These are phyloP conservation scores for Microctenopoma steveboyesi DNA, from an alignment of 2,797 vertebrate genomes.

Conservation along the genomic window DNA sequence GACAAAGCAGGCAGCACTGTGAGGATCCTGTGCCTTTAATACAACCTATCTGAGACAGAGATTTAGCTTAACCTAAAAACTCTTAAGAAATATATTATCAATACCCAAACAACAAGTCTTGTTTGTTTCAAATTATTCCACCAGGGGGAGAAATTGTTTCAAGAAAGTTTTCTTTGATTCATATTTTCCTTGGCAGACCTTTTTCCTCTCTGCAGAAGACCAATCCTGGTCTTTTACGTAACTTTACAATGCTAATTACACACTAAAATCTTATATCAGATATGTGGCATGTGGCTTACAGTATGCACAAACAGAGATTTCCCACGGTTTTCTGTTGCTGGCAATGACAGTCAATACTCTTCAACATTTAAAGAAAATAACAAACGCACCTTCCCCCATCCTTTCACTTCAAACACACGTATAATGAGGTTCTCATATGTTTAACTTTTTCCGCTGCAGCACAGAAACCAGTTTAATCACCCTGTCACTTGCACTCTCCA, in stretches of 20 bases:
- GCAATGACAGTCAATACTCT: neutral
- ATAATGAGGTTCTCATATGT: slow-evolving; percentile 17
- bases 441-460: slow-evolving; percentile 43
- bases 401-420: slow-evolving; percentile 24
- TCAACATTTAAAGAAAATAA: neutral
- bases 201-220: slow-evolving; percentile 5
- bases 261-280: slow-evolving; percentile 40
- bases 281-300: neutral
- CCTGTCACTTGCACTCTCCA: slow-evolving; percentile 42
- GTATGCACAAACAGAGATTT: slow-evolving; percentile 16
- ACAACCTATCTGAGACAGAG: no score
- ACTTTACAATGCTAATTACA: slow-evolving; percentile 46
- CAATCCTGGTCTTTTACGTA: slow-evolving; percentile 40
- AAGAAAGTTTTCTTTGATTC: neutral
- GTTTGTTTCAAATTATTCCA: slow-evolving; percentile 28
- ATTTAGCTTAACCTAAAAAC: no score
- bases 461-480: slow-evolving; percentile 45
- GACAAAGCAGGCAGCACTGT: no score
- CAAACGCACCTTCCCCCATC: slow-evolving; percentile 20
- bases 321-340: slow-evolving; percentile 10
- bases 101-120: neutral
- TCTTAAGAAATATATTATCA: neutral
- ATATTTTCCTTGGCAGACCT: neutral
- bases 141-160: slow-evolving; percentile 53
- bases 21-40: no score